Evolutionary conservation across 2,113 vertebrate genomes (phyloP).

Genomic region (Sturnira hondurensis): DNA sequence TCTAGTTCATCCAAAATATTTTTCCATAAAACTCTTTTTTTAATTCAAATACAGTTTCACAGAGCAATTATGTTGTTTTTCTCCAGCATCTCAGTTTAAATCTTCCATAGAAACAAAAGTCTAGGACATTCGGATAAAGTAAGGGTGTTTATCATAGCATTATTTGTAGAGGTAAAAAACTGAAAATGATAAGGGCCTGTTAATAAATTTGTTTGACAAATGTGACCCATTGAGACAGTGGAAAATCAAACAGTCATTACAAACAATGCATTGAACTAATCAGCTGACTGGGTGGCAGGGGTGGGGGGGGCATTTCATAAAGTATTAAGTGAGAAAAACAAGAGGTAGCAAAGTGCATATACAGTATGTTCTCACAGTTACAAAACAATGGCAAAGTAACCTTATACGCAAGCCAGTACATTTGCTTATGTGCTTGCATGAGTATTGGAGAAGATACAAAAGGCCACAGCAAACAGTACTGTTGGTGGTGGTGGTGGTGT

Average conservation of each 20-base stretch:
- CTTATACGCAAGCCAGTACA: background rate
- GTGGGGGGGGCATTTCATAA: background rate
- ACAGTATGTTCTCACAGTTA: background rate
- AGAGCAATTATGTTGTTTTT: background rate
- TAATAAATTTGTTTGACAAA: background rate
- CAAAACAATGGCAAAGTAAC: background rate
- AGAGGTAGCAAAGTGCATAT: background rate
- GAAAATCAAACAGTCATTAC: background rate
- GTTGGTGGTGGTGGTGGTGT: too few species aligned
- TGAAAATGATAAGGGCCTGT: background rate
- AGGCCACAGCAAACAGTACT: background rate
- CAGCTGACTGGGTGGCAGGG: too few species aligned
- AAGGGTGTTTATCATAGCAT: background rate
- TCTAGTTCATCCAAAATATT: background rate
- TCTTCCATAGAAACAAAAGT: background rate
- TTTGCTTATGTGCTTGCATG: background rate
- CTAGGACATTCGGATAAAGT: background rate
- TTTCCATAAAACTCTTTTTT: background rate
- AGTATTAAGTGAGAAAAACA: background rate
- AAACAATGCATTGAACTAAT: background rate
- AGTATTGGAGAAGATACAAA: background rate
- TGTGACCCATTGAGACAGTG: background rate
- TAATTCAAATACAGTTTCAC: background rate
- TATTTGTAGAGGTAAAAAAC: background rate
- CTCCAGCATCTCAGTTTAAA: background rate